phyloP scores from a whole-genome alignment of 2,888 invertebrate genomes.

The Drosophila incognita region DNA sequence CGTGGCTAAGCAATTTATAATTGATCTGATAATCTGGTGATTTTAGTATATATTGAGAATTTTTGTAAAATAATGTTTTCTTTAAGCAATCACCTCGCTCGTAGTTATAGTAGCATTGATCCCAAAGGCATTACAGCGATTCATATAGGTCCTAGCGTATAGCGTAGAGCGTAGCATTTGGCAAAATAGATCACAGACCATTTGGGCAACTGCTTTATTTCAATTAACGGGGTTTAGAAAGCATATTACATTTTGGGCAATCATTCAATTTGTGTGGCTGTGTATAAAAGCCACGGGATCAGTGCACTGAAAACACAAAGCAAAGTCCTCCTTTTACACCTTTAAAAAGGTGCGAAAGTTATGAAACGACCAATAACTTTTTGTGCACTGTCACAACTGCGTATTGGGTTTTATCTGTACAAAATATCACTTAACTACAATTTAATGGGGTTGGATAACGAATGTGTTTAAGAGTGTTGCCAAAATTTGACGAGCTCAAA shows the following conservation, averaged over 20 bases:
- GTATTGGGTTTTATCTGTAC: neutral
- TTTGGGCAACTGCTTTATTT: conserved; percentile 35
- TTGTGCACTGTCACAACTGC: neutral
- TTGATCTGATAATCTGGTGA: no score
- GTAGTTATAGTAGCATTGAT: conserved; percentile 36
- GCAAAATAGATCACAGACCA: conserved; percentile 35
- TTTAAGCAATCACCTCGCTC: conserved; percentile 37
- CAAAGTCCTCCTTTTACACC: neutral
- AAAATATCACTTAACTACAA: neutral
- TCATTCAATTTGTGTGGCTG: conserved; percentile 45
- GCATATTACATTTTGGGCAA: conserved; percentile 17
- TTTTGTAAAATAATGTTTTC: conserved; percentile 11
- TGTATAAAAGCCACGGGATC: conserved; percentile 28
- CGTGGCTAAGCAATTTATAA: no score
- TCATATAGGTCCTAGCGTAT: conserved; percentile 44
- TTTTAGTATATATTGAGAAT: neutral
- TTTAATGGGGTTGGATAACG: neutral
- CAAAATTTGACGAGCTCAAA: neutral
- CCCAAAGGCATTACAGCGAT: conserved; percentile 48
- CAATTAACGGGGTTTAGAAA: conserved; percentile 45
- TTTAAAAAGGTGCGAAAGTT: neutral
- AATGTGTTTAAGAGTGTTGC: neutral
- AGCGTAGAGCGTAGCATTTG: conserved; percentile 20
- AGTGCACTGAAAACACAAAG: conserved; percentile 2
- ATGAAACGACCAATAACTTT: neutral